phyloP scores from a whole-genome alignment of 2,888 invertebrate genomes.

The Eristalinus aeneus region DNA sequence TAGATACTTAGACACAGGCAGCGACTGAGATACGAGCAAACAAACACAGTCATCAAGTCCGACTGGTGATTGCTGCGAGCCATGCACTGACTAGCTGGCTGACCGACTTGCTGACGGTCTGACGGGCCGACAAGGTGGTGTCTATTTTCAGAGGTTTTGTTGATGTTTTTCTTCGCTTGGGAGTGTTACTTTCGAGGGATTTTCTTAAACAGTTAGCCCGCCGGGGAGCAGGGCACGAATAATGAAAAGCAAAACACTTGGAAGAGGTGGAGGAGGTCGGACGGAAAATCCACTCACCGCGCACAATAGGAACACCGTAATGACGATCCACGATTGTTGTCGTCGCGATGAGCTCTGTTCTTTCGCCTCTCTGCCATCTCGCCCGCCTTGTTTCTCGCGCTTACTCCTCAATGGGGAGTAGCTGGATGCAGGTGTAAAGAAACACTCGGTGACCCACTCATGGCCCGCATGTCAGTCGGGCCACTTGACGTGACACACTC shows the following conservation, averaged over 20 bases:
- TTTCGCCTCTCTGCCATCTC: not conserved
- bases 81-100: not conserved
- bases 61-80: constrained; percentile 20
- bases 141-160: constrained; percentile 1
- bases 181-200: constrained; percentile 54
- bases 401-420: not conserved
- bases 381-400: not conserved
- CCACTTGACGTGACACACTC: constrained; percentile 25
- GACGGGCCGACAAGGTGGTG: not conserved
- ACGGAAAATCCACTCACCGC: constrained; percentile 38
- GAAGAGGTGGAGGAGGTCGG: not conserved
- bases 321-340: constrained; percentile 56
- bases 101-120: not conserved
- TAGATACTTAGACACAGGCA: constrained; percentile 40
- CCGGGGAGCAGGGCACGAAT: not conserved
- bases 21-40: constrained; percentile 35
- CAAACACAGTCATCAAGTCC: constrained; percentile 47
- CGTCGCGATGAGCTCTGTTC: not conserved
- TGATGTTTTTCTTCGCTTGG: constrained; percentile 41
- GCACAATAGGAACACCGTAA: constrained; percentile 58
- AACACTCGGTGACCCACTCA: constrained; percentile 12
- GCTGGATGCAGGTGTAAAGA: not conserved
- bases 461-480: constrained; percentile 30
- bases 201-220: constrained; percentile 58
- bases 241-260: not conserved